Conservation (phyloP, 2,888 invertebrate genomes). For the Graphium colonna region DNA sequence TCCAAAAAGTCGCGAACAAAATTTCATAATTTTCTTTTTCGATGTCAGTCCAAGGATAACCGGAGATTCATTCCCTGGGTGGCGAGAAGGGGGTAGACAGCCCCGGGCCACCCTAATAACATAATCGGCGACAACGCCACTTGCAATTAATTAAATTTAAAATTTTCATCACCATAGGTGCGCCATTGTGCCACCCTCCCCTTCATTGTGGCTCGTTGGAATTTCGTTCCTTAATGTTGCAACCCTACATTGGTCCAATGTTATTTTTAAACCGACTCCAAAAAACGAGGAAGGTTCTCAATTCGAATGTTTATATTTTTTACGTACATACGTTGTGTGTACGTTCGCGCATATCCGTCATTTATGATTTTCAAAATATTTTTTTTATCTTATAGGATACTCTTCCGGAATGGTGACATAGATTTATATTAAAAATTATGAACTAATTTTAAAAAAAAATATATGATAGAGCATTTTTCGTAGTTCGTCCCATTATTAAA, state of each 20-base stretch:
- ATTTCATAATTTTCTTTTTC: background rate
- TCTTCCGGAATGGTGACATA: too few relatives aligned
- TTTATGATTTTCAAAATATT: too few relatives aligned
- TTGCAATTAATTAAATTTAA: conserved; percentile 77
- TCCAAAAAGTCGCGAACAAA: background rate
- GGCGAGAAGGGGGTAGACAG: background rate
- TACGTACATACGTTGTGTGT: too few relatives aligned
- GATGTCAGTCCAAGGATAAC: background rate
- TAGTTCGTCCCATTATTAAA: too few relatives aligned
- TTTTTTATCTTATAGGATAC: too few relatives aligned
- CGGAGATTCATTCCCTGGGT: background rate
- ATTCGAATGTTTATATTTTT: too few relatives aligned
- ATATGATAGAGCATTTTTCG: too few relatives aligned
- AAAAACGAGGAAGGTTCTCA: too few relatives aligned
- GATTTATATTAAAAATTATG: too few relatives aligned
- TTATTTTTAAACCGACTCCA: too few relatives aligned
- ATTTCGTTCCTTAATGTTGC: conserved; percentile 29
- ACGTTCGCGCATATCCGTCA: too few relatives aligned
- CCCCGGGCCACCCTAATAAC: conserved; percentile 56
- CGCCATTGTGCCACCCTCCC: conserved; percentile 31
- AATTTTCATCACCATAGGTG: conserved; percentile 61
- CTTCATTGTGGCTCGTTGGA: conserved; percentile 31
- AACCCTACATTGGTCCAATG: background rate
- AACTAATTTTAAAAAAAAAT: too few relatives aligned
- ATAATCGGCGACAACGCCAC: conserved; percentile 71